Base-by-base conservation (phyloP, 2,113 vertebrate genomes). In the Trematomus loennbergii region DNA sequence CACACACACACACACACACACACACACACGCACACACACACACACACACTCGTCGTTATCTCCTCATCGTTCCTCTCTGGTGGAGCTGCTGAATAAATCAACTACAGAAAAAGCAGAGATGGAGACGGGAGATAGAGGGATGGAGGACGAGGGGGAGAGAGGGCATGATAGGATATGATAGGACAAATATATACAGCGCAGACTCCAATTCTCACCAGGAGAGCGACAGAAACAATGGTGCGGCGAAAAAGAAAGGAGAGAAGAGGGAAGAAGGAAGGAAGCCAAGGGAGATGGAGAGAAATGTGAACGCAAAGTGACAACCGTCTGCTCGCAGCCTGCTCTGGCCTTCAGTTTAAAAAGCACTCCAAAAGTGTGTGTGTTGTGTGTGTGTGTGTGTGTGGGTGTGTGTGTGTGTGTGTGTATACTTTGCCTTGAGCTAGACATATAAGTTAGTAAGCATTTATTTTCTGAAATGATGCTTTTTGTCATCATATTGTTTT, bases 1-100 rank as follows among this genome's bases (percentile, higher is more conserved):
- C 76, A 69, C 61, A 63, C 54, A 68, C 12, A 74, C 71, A 59
- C 77, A 65, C 83, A 63, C 73, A 66, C 70, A 59, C 75, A 58
- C 75, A 59, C 70, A 20, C 40, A 49, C 77, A 69, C 61, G 57
- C 54, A 68, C 12, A 71, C 50, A 61, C n/a, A n/a, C n/a, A n/a
- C n/a, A n/a, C n/a, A n/a, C n/a, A n/a, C n/a, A n/a, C 78, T 77
- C 60, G 46, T 81, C 85, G 87, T 86, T 90, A 89, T 89, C 87
- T 78, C 48, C 83, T 85, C 13, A 90, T 92, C 76, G 78, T 81
- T 87, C 71, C 87, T 90, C 85, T 89, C 85, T 61, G 84, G 85
- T 86, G 22, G 84, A 92, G 83, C 82, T 58, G 74, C 82, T 78
- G 90, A 91, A 91, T 88, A 89, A 84, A 92, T 93, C 87, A 85